Base-by-base conservation (phyloP, 53 echinoderm and acorn worm genomes). In the Apostichopus leukothele region DNA sequence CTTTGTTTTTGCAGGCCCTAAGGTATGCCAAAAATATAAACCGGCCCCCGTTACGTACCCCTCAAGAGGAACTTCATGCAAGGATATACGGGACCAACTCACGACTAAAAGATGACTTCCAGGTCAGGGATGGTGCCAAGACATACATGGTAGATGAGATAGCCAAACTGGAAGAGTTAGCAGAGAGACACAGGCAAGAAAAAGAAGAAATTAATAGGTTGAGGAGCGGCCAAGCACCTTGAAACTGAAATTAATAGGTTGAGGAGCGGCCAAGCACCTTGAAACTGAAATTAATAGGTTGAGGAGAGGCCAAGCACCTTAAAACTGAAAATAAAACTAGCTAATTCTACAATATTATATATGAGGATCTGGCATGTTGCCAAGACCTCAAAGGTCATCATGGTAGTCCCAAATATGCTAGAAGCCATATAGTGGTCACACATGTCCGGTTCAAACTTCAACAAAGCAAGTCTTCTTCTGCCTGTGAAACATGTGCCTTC, bases 21-120 rank as follows among this genome's bases (percentile, higher is more conserved):
- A 88, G 95, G 71, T 96, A 96, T 67, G 84, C 97, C 50, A 96
- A 92, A 90, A 89, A 91, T 14, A 61, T 96, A 57, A 93, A 90
- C 59, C 92, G 91, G 52, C 97, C 97, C 8, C 91, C 91, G 53
- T 74, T 93, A 10, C 92, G 93, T 1, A 95, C 97, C 9, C 94
- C 94, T 8, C 94, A 91, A 0, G 96, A 96, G 73, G 89, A 88
- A 18, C 86, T 93, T 18, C 96, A 96, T 50, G 94, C 92, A 51
- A 84, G 93, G 12, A 71, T 96, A 89, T 94, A 93, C 73, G 96
- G 96, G 50, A 19, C 91, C 6, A 86, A 78, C 39, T 39, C 39
- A 39, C 39, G 39, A 39, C 39, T 39, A 3, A 76, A 79, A 84
- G 23, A 63, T 9, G 66, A 80, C 75, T 50, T 26, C 39, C 60